Conservation (phyloP, 2,113 vertebrate species). For the Lonchura striata region DNA sequence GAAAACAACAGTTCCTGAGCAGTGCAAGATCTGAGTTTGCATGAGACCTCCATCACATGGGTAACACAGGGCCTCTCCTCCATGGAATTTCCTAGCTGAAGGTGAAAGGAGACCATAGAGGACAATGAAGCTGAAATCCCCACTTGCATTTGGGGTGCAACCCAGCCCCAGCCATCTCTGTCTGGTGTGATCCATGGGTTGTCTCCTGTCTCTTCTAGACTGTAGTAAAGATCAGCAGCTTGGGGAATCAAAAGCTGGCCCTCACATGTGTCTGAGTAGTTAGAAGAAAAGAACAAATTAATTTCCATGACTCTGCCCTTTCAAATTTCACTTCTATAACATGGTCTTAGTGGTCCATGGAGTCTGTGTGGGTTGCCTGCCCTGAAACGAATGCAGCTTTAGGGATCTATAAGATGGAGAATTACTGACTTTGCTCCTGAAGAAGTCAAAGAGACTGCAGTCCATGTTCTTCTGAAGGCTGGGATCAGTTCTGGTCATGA, state of each 20-base stretch:
- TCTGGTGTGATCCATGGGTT: neutral
- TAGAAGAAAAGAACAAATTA: neutral
- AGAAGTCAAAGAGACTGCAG: neutral
- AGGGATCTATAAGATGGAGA: neutral
- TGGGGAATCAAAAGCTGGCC: neutral
- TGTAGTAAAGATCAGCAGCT: neutral
- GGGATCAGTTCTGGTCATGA: neutral
- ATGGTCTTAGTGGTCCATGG: neutral
- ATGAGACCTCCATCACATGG: rapidly evolving
- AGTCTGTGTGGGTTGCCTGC: neutral
- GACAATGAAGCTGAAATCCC: neutral
- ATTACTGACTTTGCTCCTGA: neutral
- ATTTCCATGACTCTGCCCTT: neutral
- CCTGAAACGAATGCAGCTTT: neutral
- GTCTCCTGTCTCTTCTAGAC: neutral
- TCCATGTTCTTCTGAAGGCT: neutral
- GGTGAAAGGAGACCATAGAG: neutral
- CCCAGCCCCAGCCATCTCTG: neutral
- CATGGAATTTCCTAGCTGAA: neutral
- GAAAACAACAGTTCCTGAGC: neutral
- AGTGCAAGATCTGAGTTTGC: neutral
- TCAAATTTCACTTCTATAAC: neutral
- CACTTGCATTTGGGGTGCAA: neutral
- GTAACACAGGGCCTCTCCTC: neutral
- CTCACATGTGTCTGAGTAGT: neutral